These are phyloP conservation scores for Scaptodrosophila lebanonensis DNA, from an alignment of 1,140 invertebrate species.

Conservation along the genomic window DNA sequence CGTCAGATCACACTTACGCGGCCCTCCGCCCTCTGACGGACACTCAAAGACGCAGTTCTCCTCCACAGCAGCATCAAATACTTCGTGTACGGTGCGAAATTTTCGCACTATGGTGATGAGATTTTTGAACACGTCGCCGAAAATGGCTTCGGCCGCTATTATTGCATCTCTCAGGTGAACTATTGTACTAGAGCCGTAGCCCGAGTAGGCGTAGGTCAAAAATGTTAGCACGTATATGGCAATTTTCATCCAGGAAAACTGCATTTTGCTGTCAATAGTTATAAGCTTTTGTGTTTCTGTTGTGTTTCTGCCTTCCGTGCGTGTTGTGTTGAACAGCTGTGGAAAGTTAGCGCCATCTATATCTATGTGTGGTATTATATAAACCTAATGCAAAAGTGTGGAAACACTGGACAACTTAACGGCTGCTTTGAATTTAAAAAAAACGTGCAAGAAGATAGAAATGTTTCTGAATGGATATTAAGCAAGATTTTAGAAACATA, in stretches of 20 bases:
- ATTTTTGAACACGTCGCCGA: conserved; percentile 86
- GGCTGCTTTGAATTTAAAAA: too few relatives aligned
- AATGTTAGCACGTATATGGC: conserved; percentile 86
- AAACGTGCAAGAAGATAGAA: too few relatives aligned
- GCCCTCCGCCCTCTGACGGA: conserved; percentile 80
- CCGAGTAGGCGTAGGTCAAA: conserved; percentile 86
- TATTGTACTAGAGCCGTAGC: conserved; percentile 86
- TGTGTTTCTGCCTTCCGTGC: background rate
- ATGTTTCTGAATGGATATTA: too few relatives aligned
- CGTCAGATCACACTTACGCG: conserved; percentile 40
- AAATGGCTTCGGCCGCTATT: conserved; percentile 85
- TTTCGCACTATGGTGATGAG: conserved; percentile 86
- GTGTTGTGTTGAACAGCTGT: too few relatives aligned
- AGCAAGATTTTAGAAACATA: too few relatives aligned
- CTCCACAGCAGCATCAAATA: conserved; percentile 89
- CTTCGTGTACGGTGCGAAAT: conserved; percentile 86
- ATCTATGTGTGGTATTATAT: too few relatives aligned
- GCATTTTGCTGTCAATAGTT: conserved; percentile 78
- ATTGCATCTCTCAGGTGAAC: conserved; percentile 86
- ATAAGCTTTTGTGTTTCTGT: background rate
- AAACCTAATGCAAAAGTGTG: too few relatives aligned
- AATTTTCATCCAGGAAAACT: conserved; percentile 85
- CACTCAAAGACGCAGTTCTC: conserved; percentile 88
- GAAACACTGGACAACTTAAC: too few relatives aligned
- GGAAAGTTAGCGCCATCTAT: too few relatives aligned